Evolutionary conservation across 2,113 vertebrate genomes (phyloP).

Genomic region (Eclectus roratus): DNA sequence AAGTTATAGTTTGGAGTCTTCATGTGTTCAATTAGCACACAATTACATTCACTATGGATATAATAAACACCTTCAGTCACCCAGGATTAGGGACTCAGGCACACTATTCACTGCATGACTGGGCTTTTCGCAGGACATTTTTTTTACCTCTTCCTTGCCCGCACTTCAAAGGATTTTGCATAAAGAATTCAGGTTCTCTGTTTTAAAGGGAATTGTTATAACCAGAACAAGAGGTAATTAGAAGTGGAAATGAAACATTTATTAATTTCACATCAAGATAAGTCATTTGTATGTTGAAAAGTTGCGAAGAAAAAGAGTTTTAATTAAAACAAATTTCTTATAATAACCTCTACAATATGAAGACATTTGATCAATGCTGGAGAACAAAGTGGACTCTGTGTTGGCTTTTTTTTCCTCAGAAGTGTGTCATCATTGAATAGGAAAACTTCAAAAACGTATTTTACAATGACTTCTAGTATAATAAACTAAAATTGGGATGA

Average conservation of each 20-base stretch:
- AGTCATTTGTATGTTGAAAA: conserved; percentile 8
- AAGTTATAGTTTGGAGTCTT: neutral
- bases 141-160: neutral
- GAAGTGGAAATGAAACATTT: conserved; percentile 43
- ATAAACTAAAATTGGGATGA: neutral
- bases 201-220: conserved; percentile 13
- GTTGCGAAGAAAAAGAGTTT: neutral
- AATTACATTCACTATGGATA: neutral
- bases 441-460: neutral
- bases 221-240: conserved; percentile 15
- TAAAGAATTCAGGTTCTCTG: neutral
- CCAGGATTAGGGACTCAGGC: neutral
- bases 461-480: neutral
- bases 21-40: neutral
- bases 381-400: neutral
- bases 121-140: neutral
- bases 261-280: conserved; percentile 47
- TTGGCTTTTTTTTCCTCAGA: neutral
- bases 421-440: neutral
- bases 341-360: neutral
- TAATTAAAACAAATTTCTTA: conserved; percentile 23
- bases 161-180: neutral
- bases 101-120: neutral
- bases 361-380: conserved; percentile 8
- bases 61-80: neutral